Evolutionary conservation across 1,140 invertebrate species (phyloP), one percentile per base, ranked within the genome.

Genomic region (Aphidius ervi): DNA sequence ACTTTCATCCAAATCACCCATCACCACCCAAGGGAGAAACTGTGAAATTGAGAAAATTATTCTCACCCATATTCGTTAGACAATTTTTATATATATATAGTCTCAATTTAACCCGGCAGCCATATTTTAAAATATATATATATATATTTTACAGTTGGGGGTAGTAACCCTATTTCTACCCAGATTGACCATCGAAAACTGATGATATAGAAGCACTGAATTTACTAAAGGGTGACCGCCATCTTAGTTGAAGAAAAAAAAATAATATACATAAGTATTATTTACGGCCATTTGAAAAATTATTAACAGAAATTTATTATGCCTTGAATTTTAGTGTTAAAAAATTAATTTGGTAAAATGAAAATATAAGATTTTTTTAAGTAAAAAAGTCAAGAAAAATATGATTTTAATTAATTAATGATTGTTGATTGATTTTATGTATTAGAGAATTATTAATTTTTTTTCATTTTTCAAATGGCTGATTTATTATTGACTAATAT

Each of bases 31-130:
- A 73, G 74, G 46, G 64, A 63, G 72, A 75, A 71, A 72, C 75
- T 68, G 70, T 68, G 72, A 78, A 79, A 79, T 79, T 78, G 77
- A 79, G 76, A 79, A 79, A 79, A 79, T 79, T 79, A 79, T 78
- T 73, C 76, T 69, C 60, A 60, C 67, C 59, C 59, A 53, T 43
- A 9, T 37, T 31, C 59, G 59, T 61, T 62, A 57, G 57, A 52
- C 48, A 62, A 48, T 53, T 48, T 61, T 31, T 40, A 31, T 31
- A 31, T 31, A 31, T 2, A 31, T 39, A 2, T 10, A 42, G 39
- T 41, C 52, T 54, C 52, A 52, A 37, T 16, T 20, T n/a, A 31
- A 31, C 7, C 40, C 52, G 52, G 49, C 31, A 39, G 49, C 52
- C 52, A 42, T 42, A 42, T 37, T 54, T 54, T 31, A 31, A 31